phyloP scores from a whole-genome alignment of 1,140 invertebrate genomes.

The Tetramorium simillimum region DNA sequence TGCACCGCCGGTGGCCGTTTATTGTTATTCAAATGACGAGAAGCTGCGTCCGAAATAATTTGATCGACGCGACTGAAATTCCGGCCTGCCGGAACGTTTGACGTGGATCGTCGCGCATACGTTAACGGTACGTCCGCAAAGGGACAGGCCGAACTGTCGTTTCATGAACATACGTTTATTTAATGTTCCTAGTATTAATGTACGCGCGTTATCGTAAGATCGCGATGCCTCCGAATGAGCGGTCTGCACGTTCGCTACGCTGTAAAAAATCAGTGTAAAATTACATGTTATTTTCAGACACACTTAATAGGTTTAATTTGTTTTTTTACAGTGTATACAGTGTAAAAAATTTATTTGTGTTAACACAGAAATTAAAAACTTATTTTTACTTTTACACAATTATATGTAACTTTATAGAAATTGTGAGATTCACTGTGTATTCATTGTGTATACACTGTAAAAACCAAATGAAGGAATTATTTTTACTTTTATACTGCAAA shows the following conservation, averaged over 20 bases:
- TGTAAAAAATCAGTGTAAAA: no score
- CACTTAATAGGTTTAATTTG: no score
- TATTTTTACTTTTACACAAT: no score
- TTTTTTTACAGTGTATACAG: no score
- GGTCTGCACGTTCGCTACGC: not conserved
- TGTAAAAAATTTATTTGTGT: no score
- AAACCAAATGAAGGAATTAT: no score
- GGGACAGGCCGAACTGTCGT: not conserved
- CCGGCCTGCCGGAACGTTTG: slow-evolving; percentile 23
- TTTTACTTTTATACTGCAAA: no score
- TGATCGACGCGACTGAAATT: slow-evolving; percentile 52
- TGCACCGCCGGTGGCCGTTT: slow-evolving; percentile 26
- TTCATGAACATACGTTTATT: not conserved
- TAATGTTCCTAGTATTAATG: not conserved
- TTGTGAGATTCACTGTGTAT: no score
- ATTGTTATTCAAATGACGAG: slow-evolving; percentile 63
- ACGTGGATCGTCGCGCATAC: not conserved
- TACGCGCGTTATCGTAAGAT: not conserved
- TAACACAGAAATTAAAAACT: no score
- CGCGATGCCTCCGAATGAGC: not conserved
- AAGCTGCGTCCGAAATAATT: slow-evolving; percentile 25
- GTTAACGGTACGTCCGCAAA: not conserved
- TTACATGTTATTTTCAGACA: no score
- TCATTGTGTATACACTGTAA: no score
- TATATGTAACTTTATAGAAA: no score